These are phyloP conservation scores for Drosophila emarginata DNA, from an alignment of 2,888 invertebrate genomes.

Conservation along the genomic window DNA sequence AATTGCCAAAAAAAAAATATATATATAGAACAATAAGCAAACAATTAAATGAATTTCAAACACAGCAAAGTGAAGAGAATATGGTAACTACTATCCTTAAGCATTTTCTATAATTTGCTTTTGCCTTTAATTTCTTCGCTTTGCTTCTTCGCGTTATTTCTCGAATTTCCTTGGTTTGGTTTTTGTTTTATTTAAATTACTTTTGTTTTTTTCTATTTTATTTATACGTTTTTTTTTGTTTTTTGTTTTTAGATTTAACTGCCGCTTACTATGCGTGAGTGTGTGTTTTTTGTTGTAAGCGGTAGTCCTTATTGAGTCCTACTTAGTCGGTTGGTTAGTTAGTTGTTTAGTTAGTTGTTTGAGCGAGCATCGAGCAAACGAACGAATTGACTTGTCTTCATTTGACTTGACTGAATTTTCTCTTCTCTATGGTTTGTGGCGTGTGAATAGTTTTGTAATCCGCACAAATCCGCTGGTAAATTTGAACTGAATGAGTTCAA, in stretches of 20 bases:
- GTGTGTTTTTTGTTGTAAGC: neutral
- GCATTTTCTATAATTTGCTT: neutral
- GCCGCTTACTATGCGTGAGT: neutral
- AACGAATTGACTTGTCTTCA: neutral
- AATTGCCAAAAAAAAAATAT: conserved; percentile 35
- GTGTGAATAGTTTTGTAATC: conserved; percentile 64
- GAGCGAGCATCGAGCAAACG: neutral
- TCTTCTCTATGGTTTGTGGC: conserved; percentile 2
- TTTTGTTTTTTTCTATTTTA: neutral
- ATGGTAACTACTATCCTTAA: neutral
- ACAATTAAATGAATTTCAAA: conserved; percentile 11
- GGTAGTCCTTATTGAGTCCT: neutral
- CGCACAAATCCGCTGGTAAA: conserved; percentile 79
- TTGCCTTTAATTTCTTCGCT: neutral
- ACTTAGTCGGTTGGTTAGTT: neutral
- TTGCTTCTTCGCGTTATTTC: neutral
- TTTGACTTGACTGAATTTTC: neutral
- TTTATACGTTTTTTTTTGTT: neutral
- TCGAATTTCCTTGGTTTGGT: neutral
- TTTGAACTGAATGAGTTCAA: conserved; percentile 78
- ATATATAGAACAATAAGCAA: neutral
- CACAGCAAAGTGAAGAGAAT: neutral
- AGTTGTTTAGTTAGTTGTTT: conserved; percentile 1
- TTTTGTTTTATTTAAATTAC: no score
- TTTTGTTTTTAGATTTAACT: neutral